Base-by-base conservation (phyloP, 2,797 vertebrate species). In the Hybognathus amarus region DNA sequence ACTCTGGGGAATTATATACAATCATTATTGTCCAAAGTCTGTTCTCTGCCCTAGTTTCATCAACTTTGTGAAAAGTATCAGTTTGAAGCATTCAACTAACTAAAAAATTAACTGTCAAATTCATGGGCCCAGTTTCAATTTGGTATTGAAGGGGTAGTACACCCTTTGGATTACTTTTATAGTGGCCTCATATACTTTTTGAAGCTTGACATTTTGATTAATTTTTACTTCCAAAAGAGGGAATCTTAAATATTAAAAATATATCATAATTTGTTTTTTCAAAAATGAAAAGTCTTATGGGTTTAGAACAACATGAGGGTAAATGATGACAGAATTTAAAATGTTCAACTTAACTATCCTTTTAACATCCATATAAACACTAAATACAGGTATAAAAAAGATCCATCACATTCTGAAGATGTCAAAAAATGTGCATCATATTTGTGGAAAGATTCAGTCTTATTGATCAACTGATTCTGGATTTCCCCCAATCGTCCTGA, bases 1-100 rank as follows among this genome's bases (percentile, higher is more conserved):
- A 97, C 89, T 97, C 97, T 98, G 87, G 84, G 33, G 87, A 18
- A 20, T 15, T 0, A 54, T 12, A 79, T 11, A 80, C 15, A 75
- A 38, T 36, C 30, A 81, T 61, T 50, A 52, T 74, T 17, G 10
- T 27, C 27, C 40, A 54, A 54, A 15, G 10, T 56, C 17, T 59
- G 9, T 27, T 67, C 33, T n/a, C 22, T 38, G 22, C 17, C 4
- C 1, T 4, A 27, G 8, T 40, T 70, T 33, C 7, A 33, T 47
- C n/a, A 11, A 42, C 13, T 69, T 54, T 56, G 33, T 10, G 8
- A 79, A 27, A 79, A 38, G 40, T 12, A 68, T 69, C 17, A 30
- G 45, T 79, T 79, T 79, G 33, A 13, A 30, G 59, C 20, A 69
- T 42, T 13, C 6, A 68, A 30, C 11, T 3, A 30, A 30, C 30